Conservation (phyloP, 2,797 vertebrate species). For the Pseudomugil tenellus region DNA sequence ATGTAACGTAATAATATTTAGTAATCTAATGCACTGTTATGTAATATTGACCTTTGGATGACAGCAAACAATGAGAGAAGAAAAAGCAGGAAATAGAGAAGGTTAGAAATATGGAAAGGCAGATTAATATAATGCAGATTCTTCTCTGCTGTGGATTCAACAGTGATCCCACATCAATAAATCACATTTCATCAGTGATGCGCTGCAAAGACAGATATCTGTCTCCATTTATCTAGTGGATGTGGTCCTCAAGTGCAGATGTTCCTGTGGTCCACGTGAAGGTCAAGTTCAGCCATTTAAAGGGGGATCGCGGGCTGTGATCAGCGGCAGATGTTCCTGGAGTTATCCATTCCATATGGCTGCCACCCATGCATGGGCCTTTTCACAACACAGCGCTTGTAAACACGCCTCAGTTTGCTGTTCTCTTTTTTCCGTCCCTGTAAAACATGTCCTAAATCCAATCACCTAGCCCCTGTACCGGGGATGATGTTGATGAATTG, state of each 20-base stretch:
- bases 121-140: no score
- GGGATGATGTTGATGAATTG: conserved; percentile 79
- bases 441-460: conserved; percentile 83
- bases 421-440: conserved; percentile 53
- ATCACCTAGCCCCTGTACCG: conserved; percentile 73
- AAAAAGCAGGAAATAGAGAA: background rate
- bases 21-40: no score
- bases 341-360: conserved; percentile 79
- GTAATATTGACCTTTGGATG: no score
- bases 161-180: background rate
- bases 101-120: background rate
- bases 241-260: conserved; percentile 60
- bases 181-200: background rate
- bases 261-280: conserved; percentile 59
- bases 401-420: conserved; percentile 72
- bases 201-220: background rate
- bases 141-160: background rate
- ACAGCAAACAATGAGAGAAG: background rate
- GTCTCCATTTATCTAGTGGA: conserved; percentile 11
- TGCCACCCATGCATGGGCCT: conserved; percentile 59
- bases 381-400: conserved; percentile 76
- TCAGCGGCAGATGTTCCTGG: conserved; percentile 74
- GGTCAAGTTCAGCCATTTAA: conserved; percentile 55
- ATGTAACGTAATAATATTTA: no score
- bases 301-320: conserved; percentile 46